These are phyloP conservation scores for Metellina segmentata DNA, from an alignment of 2,888 invertebrate genomes.

Conservation along the genomic window DNA sequence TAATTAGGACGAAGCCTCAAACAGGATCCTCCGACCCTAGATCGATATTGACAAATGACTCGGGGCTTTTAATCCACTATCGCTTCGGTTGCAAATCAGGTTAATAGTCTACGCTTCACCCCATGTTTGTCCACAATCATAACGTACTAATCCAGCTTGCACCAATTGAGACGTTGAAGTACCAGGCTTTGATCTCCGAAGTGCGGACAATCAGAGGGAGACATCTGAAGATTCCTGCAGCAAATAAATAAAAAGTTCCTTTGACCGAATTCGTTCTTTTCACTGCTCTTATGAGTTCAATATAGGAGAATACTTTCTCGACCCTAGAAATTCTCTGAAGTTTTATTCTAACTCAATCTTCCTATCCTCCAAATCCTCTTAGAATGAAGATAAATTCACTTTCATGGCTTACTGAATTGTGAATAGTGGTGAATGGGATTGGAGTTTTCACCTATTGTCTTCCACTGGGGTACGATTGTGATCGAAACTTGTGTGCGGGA, in stretches of 20 bases:
- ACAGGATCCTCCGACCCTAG: not conserved
- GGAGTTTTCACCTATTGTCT: constrained; percentile 9
- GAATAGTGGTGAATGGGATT: not conserved
- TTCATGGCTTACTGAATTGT: not conserved
- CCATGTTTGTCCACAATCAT: not conserved
- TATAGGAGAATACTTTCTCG: not conserved
- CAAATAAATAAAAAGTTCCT: not conserved
- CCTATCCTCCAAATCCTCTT: not conserved
- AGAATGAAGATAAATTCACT: constrained; percentile 6
- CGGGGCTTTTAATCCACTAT: not conserved
- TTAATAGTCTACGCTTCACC: not conserved
- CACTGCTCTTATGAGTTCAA: not conserved
- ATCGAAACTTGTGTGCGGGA: not conserved
- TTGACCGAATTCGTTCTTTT: not conserved
- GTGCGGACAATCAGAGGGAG: not conserved
- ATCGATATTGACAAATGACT: not conserved
- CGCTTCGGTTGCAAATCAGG: not conserved
- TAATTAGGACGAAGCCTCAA: not conserved
- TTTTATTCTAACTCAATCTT: not conserved
- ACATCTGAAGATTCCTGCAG: not conserved
- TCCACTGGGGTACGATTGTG: not conserved
- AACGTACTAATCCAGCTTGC: not conserved
- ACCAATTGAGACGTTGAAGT: not conserved
- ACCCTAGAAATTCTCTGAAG: constrained; percentile 1
- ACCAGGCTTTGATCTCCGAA: not conserved